Evolutionary conservation across 2,888 invertebrate species (phyloP).

Genomic region (Aromia moschata): DNA sequence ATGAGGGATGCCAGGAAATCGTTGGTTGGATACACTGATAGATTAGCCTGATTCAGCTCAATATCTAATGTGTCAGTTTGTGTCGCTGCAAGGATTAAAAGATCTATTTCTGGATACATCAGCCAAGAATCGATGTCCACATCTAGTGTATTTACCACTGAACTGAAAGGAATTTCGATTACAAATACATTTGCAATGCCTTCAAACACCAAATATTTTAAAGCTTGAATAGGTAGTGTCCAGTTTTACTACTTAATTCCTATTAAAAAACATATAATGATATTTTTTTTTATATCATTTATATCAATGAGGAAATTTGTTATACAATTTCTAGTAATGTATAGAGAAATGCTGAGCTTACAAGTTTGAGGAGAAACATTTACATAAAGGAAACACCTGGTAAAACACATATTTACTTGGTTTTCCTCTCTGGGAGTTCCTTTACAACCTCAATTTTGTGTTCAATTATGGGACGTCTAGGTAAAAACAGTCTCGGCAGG

Average conservation of each 20-base stretch:
- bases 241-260: no score
- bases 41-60: conserved; percentile 9
- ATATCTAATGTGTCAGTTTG: conserved; percentile 12
- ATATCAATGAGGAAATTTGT: no score
- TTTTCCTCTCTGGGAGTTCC: neutral
- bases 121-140: conserved; percentile 7
- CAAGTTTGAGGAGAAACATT: neutral
- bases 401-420: neutral
- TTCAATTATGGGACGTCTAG: conserved; percentile 4
- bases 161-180: conserved; percentile 10
- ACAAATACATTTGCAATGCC: no score
- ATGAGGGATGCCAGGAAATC: conserved; percentile 10
- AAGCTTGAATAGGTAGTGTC: no score
- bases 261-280: no score
- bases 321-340: no score
- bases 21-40: conserved; percentile 14
- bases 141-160: neutral
- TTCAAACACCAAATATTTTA: no score
- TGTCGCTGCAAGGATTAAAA: neutral
- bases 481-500: conserved; percentile 14
- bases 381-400: neutral
- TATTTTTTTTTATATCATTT: no score
- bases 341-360: no score
- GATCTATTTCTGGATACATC: conserved; percentile 4
- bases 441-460: conserved; percentile 3